Conservation (phyloP, 2,113 vertebrate species). For the Indicator indicator region DNA sequence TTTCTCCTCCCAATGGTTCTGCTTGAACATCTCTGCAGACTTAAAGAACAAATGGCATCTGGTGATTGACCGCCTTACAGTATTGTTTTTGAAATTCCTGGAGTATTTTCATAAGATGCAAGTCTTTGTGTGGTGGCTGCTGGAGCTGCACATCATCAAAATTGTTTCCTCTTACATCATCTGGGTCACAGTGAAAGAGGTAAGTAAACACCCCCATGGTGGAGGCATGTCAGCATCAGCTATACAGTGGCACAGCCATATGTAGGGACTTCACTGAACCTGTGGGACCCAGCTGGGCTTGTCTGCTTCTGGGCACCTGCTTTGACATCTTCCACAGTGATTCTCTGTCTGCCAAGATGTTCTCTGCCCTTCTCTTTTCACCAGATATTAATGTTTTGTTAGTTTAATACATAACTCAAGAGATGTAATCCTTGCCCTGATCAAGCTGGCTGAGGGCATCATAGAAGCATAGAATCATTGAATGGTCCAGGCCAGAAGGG, state of each 20-base stretch:
- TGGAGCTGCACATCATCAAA: constrained; percentile 98
- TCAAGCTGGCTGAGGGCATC: background rate
- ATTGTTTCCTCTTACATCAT: constrained; percentile 95
- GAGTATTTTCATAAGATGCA: constrained; percentile 97
- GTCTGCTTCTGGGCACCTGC: background rate
- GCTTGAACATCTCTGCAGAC: constrained; percentile 75
- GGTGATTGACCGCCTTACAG: constrained; percentile 94
- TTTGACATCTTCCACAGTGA: background rate
- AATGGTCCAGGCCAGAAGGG: too few species aligned
- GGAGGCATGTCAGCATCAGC: background rate
- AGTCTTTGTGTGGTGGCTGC: constrained; percentile 95
- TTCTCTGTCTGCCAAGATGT: background rate
- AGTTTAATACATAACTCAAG: background rate
- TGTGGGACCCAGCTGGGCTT: background rate
- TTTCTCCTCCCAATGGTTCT: background rate
- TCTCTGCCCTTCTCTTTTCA: background rate
- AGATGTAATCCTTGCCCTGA: accelerated
- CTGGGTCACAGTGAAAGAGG: constrained; percentile 91
- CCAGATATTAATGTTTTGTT: background rate
- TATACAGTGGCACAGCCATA: background rate
- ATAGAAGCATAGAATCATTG: too few species aligned
- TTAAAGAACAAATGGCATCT: constrained; percentile 95
- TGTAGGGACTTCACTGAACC: background rate
- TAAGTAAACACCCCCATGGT: constrained; percentile 50
- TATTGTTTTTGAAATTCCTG: constrained; percentile 95